Conservation (phyloP, 2,113 vertebrate genomes). For the Seriola aureovittata region DNA sequence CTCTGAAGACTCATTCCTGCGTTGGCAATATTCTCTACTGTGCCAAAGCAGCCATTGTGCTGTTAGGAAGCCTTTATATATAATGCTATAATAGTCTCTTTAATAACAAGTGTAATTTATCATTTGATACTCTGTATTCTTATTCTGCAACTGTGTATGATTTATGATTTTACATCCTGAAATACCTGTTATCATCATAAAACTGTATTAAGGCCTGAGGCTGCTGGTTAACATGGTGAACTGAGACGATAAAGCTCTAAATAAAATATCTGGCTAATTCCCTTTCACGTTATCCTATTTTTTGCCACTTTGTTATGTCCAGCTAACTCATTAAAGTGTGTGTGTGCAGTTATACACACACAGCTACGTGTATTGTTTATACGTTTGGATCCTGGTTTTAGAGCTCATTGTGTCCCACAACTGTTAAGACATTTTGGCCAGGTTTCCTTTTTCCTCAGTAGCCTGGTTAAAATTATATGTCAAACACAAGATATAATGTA, state of each 20-base stretch:
- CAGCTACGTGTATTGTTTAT: not conserved
- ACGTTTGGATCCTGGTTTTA: not conserved
- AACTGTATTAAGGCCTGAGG: not conserved
- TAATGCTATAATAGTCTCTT: constrained; percentile 9
- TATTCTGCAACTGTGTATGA: not conserved
- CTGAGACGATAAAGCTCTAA: not conserved
- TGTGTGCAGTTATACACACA: not conserved
- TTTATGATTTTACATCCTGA: not conserved
- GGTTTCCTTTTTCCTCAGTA: not conserved
- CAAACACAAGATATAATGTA: not conserved
- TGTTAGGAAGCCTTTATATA: constrained; percentile 31
- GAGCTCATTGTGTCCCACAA: not conserved
- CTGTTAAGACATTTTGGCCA: not conserved
- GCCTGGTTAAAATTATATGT: constrained; percentile 14
- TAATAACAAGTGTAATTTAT: constrained; percentile 25
- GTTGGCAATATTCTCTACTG: constrained; percentile 39
- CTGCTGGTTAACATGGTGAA: not conserved
- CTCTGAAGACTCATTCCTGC: constrained; percentile 30
- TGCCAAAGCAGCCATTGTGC: constrained; percentile 27
- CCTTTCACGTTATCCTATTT: not conserved
- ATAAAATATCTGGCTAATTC: not conserved
- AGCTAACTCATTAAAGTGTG: not conserved
- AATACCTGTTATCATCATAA: not conserved
- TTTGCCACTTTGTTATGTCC: not conserved
- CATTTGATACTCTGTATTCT: constrained; percentile 7